These are phyloP conservation scores for Chrysomela aeneicollis DNA, from an alignment of 2,888 invertebrate genomes.

Conservation along the genomic window DNA sequence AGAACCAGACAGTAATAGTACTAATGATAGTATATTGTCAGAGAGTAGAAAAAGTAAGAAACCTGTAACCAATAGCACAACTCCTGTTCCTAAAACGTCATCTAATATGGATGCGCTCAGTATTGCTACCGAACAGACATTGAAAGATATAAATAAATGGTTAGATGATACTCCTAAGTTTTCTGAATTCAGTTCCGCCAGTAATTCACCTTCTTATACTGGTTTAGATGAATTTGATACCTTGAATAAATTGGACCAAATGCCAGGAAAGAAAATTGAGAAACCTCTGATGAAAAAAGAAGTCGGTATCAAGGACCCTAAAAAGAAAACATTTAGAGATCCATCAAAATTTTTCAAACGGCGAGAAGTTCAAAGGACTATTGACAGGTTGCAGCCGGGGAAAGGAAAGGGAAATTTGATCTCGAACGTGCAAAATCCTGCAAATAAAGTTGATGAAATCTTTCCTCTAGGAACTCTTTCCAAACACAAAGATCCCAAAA, in stretches of 20 bases:
- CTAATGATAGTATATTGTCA: conserved; percentile 50
- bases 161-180: conserved; percentile 83
- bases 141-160: conserved; percentile 90
- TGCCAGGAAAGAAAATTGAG: conserved; percentile 61
- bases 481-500: conserved; percentile 68
- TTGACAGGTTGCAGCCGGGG: conserved; percentile 84
- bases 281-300: conserved; percentile 58
- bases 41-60: conserved; percentile 47
- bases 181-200: conserved; percentile 78
- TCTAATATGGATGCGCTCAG: conserved; percentile 69
- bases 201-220: conserved; percentile 73
- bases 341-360: conserved; percentile 62
- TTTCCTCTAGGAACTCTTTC: conserved; percentile 64
- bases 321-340: conserved; percentile 63
- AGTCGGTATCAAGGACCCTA: conserved; percentile 58
- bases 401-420: conserved; percentile 88
- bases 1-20: conserved; percentile 53
- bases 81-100: conserved; percentile 53
- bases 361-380: conserved; percentile 81
- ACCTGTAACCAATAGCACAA: conserved; percentile 37
- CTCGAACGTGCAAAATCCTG: conserved; percentile 69
- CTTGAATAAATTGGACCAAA: conserved; percentile 38
- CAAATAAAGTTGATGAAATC: conserved; percentile 69
- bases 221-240: conserved; percentile 70
- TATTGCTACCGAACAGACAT: conserved; percentile 77